Percentiles rank a stretch among this genome's conserved stretches.
These are phyloP conservation scores for Choreutis nemorana DNA, from an alignment of 2,888 invertebrate species.

Conservation along the genomic window DNA sequence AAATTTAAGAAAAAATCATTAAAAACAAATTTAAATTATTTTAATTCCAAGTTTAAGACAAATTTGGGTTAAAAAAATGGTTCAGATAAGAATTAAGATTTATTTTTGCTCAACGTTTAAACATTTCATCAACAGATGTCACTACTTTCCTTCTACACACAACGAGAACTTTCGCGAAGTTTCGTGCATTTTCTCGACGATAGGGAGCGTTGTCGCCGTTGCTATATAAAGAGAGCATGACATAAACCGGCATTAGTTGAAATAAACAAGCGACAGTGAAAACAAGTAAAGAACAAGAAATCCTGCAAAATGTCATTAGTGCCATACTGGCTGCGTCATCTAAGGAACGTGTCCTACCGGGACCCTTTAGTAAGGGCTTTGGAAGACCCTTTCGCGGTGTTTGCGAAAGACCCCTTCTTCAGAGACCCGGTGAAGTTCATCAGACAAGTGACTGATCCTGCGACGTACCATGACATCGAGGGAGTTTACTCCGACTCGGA, in stretches of 20 bases:
- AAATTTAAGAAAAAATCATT: no score
- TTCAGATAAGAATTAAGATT: no score
- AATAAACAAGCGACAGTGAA: conserved; percentile 18
- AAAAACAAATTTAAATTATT: no score
- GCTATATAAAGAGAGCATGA: conserved; percentile 30
- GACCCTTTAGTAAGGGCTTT: conserved; percentile 36
- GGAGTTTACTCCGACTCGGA: conserved; percentile 64
- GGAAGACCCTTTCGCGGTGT: conserved; percentile 40
- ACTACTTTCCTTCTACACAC: conserved; percentile 5
- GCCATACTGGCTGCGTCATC: conserved; percentile 53
- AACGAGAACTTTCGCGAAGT: conserved; percentile 32
- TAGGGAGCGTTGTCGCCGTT: conserved; percentile 25
- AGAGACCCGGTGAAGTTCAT: conserved; percentile 41
- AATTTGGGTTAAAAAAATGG: no score
- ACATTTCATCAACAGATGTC: conserved; percentile 27
- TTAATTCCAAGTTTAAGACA: no score
- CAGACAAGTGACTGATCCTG: conserved; percentile 26
- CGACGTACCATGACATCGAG: conserved; percentile 39
- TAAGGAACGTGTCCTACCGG: conserved; percentile 37
- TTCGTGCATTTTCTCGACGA: conserved; percentile 27
- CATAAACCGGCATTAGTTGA: conserved; percentile 14
- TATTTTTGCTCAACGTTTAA: no score
- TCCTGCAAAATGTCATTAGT: conserved; percentile 40
- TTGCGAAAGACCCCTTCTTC: conserved; percentile 48
- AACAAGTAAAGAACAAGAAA: conserved; percentile 11